These are phyloP conservation scores for Pogonognathellus flavescens DNA, from an alignment of 1,140 invertebrate genomes.

Conservation along the genomic window DNA sequence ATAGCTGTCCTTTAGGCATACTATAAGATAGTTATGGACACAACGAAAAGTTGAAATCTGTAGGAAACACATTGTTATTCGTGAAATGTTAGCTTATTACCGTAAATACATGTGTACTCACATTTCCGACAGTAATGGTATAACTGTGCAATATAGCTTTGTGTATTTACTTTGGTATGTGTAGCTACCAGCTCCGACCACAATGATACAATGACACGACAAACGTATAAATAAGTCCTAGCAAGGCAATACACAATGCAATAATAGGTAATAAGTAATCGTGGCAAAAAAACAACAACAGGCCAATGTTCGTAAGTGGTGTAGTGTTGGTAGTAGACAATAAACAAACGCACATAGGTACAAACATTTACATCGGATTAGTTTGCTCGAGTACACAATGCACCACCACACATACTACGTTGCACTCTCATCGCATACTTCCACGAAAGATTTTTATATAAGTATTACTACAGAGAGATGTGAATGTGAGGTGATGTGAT, in stretches of 20 bases:
- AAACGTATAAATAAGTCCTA: background rate
- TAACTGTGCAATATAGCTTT: too few species aligned
- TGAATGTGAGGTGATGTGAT: slow-evolving; percentile 1
- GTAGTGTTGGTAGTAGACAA: slow-evolving; percentile 14
- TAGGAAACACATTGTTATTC: too few species aligned
- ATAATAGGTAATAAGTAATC: background rate
- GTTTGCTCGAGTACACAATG: slow-evolving; percentile 18
- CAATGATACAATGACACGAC: background rate
- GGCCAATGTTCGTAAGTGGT: background rate
- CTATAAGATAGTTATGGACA: too few species aligned
- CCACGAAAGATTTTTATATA: background rate
- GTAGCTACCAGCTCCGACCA: background rate
- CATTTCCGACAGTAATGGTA: too few species aligned
- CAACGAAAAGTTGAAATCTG: too few species aligned
- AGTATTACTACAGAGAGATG: background rate
- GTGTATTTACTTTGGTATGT: too few species aligned
- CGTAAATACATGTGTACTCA: too few species aligned
- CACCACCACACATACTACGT: background rate
- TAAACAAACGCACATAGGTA: background rate
- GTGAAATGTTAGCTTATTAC: too few species aligned
- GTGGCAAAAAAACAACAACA: background rate
- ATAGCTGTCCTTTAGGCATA: too few species aligned
- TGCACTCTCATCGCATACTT: background rate
- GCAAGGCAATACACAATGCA: background rate
- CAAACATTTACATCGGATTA: slow-evolving; percentile 28